Percentiles rank a stretch among this genome's conserved stretches.
phyloP scores from a whole-genome alignment of 1,140 invertebrate species.

The Schlechtendalia chinensis region DNA sequence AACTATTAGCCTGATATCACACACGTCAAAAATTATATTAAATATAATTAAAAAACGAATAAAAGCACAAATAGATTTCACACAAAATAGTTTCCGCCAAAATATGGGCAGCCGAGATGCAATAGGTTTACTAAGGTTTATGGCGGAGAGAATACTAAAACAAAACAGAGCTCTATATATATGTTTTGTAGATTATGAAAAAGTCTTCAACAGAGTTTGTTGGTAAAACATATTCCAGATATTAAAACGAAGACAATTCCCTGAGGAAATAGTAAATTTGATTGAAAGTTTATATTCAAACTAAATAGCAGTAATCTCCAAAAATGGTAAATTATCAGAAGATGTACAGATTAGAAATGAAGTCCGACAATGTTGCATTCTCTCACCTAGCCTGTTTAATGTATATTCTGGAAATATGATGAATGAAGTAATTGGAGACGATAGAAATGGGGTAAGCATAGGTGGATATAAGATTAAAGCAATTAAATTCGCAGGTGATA shows the following conservation, averaged over 20 bases:
- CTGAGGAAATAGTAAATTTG: slow-evolving; percentile 21
- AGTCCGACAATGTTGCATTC: slow-evolving; percentile 55
- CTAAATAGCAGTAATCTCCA: background rate
- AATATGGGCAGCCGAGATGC: slow-evolving; percentile 35
- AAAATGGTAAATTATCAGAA: slow-evolving; percentile 42
- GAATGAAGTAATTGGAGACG: slow-evolving; percentile 47
- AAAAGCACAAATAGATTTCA: slow-evolving; percentile 25
- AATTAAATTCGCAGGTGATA: slow-evolving; percentile 47
- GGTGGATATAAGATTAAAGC: slow-evolving; percentile 49
- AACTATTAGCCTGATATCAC: slow-evolving; percentile 42
- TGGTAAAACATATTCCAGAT: slow-evolving; percentile 19
- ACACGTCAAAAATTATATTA: slow-evolving; percentile 43
- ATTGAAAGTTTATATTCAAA: slow-evolving; percentile 13
- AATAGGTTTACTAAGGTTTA: slow-evolving; percentile 33
- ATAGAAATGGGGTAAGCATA: slow-evolving; percentile 39
- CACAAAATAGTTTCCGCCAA: slow-evolving; percentile 28
- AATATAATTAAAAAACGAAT: slow-evolving; percentile 47
- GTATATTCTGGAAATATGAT: slow-evolving; percentile 54
- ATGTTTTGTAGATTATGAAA: slow-evolving; percentile 46
- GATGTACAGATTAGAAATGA: slow-evolving; percentile 51
- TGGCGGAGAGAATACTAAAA: slow-evolving; percentile 38
- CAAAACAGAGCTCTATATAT: slow-evolving; percentile 11
- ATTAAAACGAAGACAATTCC: slow-evolving; percentile 22
- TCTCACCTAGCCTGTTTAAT: slow-evolving; percentile 56
- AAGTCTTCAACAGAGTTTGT: no score